Conservation (phyloP, 2,888 invertebrate species). For the Tipula unca region DNA sequence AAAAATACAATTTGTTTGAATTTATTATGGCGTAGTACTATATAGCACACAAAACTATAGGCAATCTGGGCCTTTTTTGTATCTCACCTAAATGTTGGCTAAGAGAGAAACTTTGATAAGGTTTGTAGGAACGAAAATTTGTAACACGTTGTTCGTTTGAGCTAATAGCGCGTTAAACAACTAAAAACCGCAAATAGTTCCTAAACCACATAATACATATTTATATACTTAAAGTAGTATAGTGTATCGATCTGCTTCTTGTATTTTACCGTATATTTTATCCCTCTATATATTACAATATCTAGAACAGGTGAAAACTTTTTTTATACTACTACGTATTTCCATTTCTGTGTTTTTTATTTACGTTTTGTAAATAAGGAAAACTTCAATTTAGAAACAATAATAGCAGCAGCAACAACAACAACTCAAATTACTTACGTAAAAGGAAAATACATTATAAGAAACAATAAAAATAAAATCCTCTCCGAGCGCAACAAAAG, state of each 20-base stretch:
- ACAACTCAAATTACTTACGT: too few relatives aligned
- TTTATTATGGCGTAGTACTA: not conserved
- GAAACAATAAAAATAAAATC: not conserved
- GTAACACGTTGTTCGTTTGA: too few relatives aligned
- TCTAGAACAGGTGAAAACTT: not conserved
- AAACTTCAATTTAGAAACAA: not conserved
- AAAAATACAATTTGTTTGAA: not conserved
- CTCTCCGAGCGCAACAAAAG: not conserved
- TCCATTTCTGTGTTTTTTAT: not conserved
- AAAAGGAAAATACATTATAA: not conserved
- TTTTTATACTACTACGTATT: not conserved
- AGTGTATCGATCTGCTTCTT: too few relatives aligned
- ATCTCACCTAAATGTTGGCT: not conserved
- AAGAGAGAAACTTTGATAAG: too few relatives aligned
- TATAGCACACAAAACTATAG: not conserved
- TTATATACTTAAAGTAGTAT: too few relatives aligned
- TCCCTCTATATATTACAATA: not conserved
- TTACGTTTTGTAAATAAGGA: not conserved
- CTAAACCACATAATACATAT: too few relatives aligned
- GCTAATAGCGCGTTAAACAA: too few relatives aligned
- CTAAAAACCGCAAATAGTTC: too few relatives aligned
- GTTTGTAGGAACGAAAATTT: too few relatives aligned
- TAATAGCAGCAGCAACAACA: not conserved
- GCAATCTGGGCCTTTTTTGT: not conserved
- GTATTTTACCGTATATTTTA: too few relatives aligned